Percentiles rank a stretch among this genome's conserved stretches.
These are phyloP conservation scores for Mesopsocus fuscifrons DNA, from an alignment of 2,888 invertebrate species.

Conservation along the genomic window DNA sequence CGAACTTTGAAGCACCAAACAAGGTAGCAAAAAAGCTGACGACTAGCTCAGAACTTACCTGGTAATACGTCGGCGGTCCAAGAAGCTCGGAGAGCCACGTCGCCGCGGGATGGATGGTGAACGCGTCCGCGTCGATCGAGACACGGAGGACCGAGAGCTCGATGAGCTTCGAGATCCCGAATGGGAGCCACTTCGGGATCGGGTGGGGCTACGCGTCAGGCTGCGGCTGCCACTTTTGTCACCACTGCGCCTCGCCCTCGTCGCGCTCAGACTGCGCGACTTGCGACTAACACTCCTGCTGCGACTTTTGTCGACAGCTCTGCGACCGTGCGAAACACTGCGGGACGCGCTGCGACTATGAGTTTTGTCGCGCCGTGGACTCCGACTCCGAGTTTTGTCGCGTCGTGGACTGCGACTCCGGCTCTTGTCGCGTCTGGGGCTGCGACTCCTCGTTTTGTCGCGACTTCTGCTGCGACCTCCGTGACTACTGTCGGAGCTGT, in stretches of 20 bases:
- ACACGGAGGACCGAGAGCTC: conserved; percentile 6
- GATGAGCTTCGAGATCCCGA: conserved; percentile 18
- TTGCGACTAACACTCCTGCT: not conserved
- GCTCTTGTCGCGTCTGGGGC: not conserved
- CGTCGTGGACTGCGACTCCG: not conserved
- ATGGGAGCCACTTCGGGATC: conserved; percentile 19
- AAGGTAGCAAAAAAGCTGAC: no score
- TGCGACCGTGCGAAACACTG: not conserved
- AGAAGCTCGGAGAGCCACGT: conserved; percentile 83
- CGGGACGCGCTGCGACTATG: conserved; percentile 1
- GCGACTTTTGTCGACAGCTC: no score
- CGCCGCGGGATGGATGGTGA: conserved; percentile 85
- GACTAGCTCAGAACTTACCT: no score
- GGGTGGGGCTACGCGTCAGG: conserved; percentile 19
- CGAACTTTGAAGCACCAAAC: no score
- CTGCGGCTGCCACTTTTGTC: conserved; percentile 9
- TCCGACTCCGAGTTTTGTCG: conserved; percentile 19
- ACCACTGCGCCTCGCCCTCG: not conserved
- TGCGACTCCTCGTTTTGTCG: conserved; percentile 1
- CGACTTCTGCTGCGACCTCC: not conserved
- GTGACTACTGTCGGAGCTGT: conserved; percentile 20
- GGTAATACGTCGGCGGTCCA: conserved; percentile 83
- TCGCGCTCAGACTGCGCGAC: not conserved
- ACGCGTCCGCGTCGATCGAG: conserved; percentile 29
- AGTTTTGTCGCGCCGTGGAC: conserved; percentile 14